A percentile compares a stretch with the other conserved stretches of the same genome.
phyloP scores from a whole-genome alignment of 37 sponge, comb jelly and placozoan species.

The Diacarnus erythraeanus region DNA sequence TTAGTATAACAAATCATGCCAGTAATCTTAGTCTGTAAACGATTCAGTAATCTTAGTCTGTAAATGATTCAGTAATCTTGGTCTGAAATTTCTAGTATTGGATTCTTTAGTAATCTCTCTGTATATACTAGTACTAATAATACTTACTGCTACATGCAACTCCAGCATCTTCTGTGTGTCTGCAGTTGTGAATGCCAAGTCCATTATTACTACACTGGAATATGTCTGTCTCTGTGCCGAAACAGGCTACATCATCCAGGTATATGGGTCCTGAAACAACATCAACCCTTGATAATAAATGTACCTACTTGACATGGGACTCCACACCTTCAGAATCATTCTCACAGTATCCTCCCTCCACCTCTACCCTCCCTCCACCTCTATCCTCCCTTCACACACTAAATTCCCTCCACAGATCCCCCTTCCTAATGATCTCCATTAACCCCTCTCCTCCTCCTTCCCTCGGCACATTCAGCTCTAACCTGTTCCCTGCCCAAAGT shows the following conservation, averaged over 20 bases:
- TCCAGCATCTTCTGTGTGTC: conserved; percentile 54
- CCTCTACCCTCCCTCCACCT: too few species aligned
- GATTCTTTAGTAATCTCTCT: neutral
- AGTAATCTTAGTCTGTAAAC: neutral
- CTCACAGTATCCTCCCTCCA: too few species aligned
- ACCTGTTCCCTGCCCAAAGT: conserved; percentile 33
- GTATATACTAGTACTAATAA: too few species aligned
- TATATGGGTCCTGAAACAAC: conserved; percentile 20
- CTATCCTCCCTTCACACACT: too few species aligned
- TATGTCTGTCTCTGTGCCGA: conserved; percentile 36
- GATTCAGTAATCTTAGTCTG: too few species aligned
- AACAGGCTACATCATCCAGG: conserved; percentile 55
- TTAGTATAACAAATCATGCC: neutral
- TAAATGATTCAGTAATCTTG: neutral
- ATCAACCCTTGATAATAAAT: too few species aligned
- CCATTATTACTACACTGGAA: conserved; percentile 29
- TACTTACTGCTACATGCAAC: conserved; percentile 46
- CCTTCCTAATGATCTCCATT: too few species aligned
- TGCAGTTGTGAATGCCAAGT: conserved; percentile 49
- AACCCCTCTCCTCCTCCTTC: too few species aligned
- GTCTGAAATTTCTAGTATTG: neutral
- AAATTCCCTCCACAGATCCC: too few species aligned
- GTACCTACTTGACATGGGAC: too few species aligned
- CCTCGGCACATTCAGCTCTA: too few species aligned
- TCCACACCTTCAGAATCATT: too few species aligned